Base-by-base conservation (phyloP, 2,113 vertebrate species). In the Cariama cristata region DNA sequence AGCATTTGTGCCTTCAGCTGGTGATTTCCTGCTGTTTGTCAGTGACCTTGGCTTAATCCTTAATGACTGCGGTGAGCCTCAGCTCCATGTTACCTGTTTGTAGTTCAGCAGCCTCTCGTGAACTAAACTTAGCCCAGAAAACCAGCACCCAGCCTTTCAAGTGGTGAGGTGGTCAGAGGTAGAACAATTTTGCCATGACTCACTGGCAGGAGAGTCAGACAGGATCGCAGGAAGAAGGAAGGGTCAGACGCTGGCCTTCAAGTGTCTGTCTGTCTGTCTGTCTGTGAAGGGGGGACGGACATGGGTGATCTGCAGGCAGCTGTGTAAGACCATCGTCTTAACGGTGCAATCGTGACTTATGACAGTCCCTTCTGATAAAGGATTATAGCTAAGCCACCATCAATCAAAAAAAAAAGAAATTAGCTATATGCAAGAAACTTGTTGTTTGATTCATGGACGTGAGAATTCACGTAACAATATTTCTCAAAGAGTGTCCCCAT, bases 61-160 rank as follows among this genome's bases (percentile, higher is more conserved):
- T 80, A 72, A 38, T 6, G 9, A 66, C 12, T 79, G 42, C 2
- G 11, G 58, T 42, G 38, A 94, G 32, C 47, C 68, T 47, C 35
- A 69, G 20, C 50, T 95, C 92, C 79, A 45, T 49, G 7, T 50
- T 76, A 79, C 27, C 66, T 82, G 12, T 92, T 79, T 17, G n/a
- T 32, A 76, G 69, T 60, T 73, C 79, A 74, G 72, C 79, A 88
- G 32, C 75, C 42, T 94, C 53, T 86, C 5, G 0, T 69, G 77
- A 90, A 45, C 75, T 80, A 59, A 94, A 84, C 66, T 86, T 81
- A 81, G 77, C 81, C 52, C 1, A 0, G 90, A 79, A 91, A 79
- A 79, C 74, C 74, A 80, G 20, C 50, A 66, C 24, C 44, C 38
- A 26, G 40, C 13, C 69, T 94, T 93, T 96, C 72, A 96, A 86